A percentile compares a stretch with the other conserved stretches of the same genome.
Conservation (phyloP, 2,797 vertebrate genomes). For the Pelochelys cantorii region DNA sequence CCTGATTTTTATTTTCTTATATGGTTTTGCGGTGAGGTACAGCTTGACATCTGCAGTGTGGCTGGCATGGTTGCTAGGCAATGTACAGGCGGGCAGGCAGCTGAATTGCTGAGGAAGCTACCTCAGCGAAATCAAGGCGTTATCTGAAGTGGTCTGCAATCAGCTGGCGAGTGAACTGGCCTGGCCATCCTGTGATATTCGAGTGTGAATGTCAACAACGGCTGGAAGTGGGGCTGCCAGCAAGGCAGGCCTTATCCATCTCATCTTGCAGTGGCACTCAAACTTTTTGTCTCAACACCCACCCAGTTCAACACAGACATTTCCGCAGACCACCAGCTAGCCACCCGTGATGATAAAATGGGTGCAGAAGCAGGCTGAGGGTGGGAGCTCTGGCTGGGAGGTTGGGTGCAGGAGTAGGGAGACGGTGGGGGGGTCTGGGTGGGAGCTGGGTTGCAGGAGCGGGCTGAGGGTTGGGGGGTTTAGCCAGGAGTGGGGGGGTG, state of each 20-base stretch:
- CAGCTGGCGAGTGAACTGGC: neutral
- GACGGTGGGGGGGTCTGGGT: too few species aligned
- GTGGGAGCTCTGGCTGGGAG: too few species aligned
- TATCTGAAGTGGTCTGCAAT: neutral
- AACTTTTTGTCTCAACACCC: too few species aligned
- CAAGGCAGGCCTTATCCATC: rapidly evolving
- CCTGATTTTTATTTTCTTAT: neutral
- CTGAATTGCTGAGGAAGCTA: slow-evolving; percentile 2
- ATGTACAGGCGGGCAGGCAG: neutral
- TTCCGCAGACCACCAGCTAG: too few species aligned
- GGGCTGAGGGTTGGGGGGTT: too few species aligned
- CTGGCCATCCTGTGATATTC: neutral
- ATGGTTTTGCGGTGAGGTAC: neutral
- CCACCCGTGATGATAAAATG: too few species aligned
- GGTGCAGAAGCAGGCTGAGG: too few species aligned
- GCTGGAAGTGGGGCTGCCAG: neutral
- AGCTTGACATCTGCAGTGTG: neutral
- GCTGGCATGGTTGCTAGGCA: slow-evolving; percentile 62
- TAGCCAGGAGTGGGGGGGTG: too few species aligned
- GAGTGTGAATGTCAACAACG: rapidly evolving
- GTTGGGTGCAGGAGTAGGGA: too few species aligned
- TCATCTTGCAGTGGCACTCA: neutral
- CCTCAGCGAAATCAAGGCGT: neutral
- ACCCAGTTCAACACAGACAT: too few species aligned
- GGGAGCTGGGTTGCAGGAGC: too few species aligned